Conservation (phyloP, 2,113 vertebrate genomes). For the Noturus placidus region DNA sequence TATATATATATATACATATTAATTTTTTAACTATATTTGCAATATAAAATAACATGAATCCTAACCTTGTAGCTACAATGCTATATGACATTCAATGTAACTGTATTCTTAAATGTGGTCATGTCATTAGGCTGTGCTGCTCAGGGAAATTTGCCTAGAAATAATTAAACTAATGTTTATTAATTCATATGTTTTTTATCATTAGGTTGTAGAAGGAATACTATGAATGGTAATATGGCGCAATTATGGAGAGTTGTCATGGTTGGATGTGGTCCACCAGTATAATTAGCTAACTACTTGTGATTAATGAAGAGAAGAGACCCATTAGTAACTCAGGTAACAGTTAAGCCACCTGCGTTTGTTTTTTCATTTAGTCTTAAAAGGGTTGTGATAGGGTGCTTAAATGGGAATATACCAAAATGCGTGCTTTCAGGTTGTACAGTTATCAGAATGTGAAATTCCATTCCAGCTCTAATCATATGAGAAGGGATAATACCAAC, state of each 20-base stretch:
- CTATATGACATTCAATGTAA: neutral
- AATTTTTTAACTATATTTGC: neutral
- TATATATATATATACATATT: neutral
- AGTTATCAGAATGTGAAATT: neutral
- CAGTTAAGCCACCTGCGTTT: neutral
- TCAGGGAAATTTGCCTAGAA: neutral
- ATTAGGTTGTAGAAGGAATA: neutral
- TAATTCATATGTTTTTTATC: neutral
- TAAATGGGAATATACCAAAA: neutral
- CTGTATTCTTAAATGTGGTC: neutral
- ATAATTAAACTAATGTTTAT: neutral
- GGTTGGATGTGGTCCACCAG: neutral
- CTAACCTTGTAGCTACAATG: neutral
- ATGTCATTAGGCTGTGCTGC: neutral
- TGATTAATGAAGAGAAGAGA: neutral
- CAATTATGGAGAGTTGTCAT: neutral
- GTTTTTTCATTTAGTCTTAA: neutral
- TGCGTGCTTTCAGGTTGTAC: neutral
- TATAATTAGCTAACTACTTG: neutral
- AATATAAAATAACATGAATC: neutral
- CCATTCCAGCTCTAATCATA: neutral
- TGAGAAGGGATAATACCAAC: constrained; percentile 10
- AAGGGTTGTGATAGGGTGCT: neutral
- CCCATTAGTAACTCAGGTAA: neutral
- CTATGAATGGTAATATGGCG: neutral